A percentile compares a stretch with the other conserved stretches of the same genome.
Evolutionary conservation across 2,888 invertebrate genomes (phyloP).

Genomic region (Timandra comae): DNA sequence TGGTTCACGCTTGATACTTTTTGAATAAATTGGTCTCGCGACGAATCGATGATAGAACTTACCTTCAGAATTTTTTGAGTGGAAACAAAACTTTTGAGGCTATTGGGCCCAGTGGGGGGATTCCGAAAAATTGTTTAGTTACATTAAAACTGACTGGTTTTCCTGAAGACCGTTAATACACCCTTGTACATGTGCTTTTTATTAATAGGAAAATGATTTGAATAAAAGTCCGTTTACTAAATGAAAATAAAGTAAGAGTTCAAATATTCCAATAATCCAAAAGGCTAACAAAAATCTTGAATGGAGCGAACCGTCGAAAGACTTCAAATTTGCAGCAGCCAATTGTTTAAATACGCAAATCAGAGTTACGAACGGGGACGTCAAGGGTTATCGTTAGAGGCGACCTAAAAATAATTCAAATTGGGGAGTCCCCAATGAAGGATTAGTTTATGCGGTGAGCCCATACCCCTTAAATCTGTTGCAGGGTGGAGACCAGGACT

Average conservation of each 20-base stretch:
- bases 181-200: too few relatives aligned
- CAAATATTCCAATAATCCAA: too few relatives aligned
- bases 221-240: too few relatives aligned
- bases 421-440: constrained; percentile 46
- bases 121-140: neutral
- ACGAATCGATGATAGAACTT: constrained; percentile 54
- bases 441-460: constrained; percentile 62
- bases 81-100: constrained; percentile 13
- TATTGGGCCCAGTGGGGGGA: constrained; percentile 9
- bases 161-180: too few relatives aligned
- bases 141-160: too few relatives aligned
- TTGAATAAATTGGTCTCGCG: constrained; percentile 64
- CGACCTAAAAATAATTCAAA: constrained; percentile 50
- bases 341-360: constrained; percentile 25
- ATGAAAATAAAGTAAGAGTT: too few relatives aligned
- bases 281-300: too few relatives aligned
- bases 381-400: constrained; percentile 27
- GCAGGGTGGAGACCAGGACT: constrained; percentile 60
- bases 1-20: constrained; percentile 67
- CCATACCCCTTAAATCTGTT: constrained; percentile 65
- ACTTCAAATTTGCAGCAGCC: constrained; percentile 20
- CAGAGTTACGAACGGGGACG: constrained; percentile 28
- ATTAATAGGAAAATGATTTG: too few relatives aligned
- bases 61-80: constrained; percentile 10
- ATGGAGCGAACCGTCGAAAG: neutral